Base-by-base conservation (phyloP, 2,113 vertebrate species). In the Hippoglossus stenolepis region DNA sequence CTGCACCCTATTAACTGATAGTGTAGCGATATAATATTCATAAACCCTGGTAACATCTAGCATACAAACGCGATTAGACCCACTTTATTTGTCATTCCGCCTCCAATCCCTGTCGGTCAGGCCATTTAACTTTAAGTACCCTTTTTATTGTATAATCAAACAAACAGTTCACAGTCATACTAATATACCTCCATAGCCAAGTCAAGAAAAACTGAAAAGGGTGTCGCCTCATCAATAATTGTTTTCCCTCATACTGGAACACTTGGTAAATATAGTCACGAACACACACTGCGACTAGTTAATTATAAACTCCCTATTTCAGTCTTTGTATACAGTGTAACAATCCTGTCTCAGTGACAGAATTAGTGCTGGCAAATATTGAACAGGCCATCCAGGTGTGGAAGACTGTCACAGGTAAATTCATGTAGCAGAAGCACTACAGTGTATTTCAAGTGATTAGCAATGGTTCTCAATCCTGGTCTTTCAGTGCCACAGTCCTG, bases 121-220 rank as follows among this genome's bases (percentile, higher is more conserved):
- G 21, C 51, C 51, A 54, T 21, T 54, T n/a, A 54, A 20, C 51
- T 10, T 54, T 54, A 26, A 10, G 1, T 17, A 18, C 23, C 26
- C 14, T 2, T 64, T 13, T 24, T 40, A 49, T 49, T n/a, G n/a
- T 15, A 54, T 74, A 47, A 58, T 28, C 56, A n/a, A 63, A 49
- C 11, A 21, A 14, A 21, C 14, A 47, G 17, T 13, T 80, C 28
- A 21, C 14, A 0, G 21, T 43, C 64, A 45, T 51, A 65, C 35
- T 65, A 56, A 65, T 28, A 18, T 18, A 5, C 28, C 45, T 18
- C 21, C 21, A 38, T 47, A 4, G 24, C 31, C 65, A 51, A 18
- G 47, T 51, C 43, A 21, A 26, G 45, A 65, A 56, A 85, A 60
- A 54, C 47, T 23, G 10, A 24, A 21, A 54, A 51, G 61, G 56